Base-by-base conservation (phyloP, 2,797 vertebrate genomes). In the Balearica regulorum region DNA sequence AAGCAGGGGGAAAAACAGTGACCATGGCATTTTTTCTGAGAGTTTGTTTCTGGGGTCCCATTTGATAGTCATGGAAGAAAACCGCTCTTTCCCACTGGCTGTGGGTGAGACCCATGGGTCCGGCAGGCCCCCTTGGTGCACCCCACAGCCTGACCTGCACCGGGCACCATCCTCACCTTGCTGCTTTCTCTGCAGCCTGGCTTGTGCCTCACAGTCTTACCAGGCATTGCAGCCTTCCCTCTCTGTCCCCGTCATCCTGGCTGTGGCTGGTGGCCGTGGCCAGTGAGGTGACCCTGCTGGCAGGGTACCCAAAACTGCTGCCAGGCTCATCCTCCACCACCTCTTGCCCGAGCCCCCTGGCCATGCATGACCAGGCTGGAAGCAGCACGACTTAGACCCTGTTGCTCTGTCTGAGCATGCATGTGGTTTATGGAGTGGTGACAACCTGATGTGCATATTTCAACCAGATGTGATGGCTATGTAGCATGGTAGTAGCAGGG, bases 401-500 rank as follows among this genome's bases (percentile, higher is more conserved):
- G 89, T 77, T 86, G 87, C 87, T 89, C 79, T 60, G 53, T 84
- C 80, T 87, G 76, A 71, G 76, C 81, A 70, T 37, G 78, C 68
- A 43, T 60, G 94, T 73, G 68, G 80, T 94, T 95, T 83, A 90
- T 86, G 85, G 93, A 80, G 20, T 73, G 64, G 44, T 53, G 93
- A 94, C 89, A 93, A 90, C 0, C 8, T 55, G 71, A 64, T 83
- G 91, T 83, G 79, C 83, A 25, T 86, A 81, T 93, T 89, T 91
- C 93, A 93, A 54, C 82, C 95, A 97, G 94, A 94, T 97, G 92
- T 86, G 90, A 73, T 84, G 83, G 57, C 71, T 87, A 4, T n/a
- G 75, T 78, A 84, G 94, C 60, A 22, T 85, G 57, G 78, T 90
- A 79, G 88, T 85, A 91, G 75, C 92, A 85, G 73, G 80, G 89